A percentile compares a stretch with the other conserved stretches of the same genome.
These are phyloP conservation scores for Globodera rostochiensis DNA, from an alignment of 1,140 invertebrate genomes.

Conservation along the genomic window DNA sequence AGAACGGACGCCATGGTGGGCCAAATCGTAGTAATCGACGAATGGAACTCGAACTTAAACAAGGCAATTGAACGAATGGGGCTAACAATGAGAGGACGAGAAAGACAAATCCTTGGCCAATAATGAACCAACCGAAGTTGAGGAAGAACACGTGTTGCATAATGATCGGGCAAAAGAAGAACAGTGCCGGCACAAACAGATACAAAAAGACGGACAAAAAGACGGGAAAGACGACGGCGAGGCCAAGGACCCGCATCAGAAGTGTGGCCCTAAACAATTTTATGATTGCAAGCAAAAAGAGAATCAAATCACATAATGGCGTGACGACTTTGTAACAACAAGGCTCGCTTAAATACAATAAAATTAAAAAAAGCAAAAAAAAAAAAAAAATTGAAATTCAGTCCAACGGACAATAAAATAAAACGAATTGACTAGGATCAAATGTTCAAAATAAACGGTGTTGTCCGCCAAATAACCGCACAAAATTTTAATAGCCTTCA, in stretches of 20 bases:
- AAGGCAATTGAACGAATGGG: not conserved
- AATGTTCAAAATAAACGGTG: too few relatives aligned
- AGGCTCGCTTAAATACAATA: too few relatives aligned
- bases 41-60: slow-evolving; percentile 64
- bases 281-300: not conserved
- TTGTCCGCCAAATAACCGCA: too few relatives aligned
- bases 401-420: too few relatives aligned
- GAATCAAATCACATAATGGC: too few relatives aligned
- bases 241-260: slow-evolving; percentile 15
- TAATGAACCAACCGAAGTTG: slow-evolving; percentile 59
- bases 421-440: too few relatives aligned
- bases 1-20: slow-evolving; percentile 55
- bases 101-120: not conserved
- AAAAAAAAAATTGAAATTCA: too few relatives aligned
- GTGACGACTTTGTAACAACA: too few relatives aligned
- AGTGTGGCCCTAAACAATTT: slow-evolving; percentile 5
- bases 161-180: slow-evolving; percentile 56
- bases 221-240: slow-evolving; percentile 47
- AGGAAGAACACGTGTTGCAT: slow-evolving; percentile 65
- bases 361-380: too few relatives aligned
- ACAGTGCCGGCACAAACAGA: slow-evolving; percentile 51
- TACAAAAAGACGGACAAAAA: slow-evolving; percentile 48
- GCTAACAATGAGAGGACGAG: too few relatives aligned
- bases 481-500: too few relatives aligned
- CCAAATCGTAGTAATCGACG: slow-evolving; percentile 65